A percentile compares a stretch with the other conserved stretches of the same genome.
Evolutionary conservation across 2,888 invertebrate genomes (phyloP).

Genomic region (Protodeltote pygarga): DNA sequence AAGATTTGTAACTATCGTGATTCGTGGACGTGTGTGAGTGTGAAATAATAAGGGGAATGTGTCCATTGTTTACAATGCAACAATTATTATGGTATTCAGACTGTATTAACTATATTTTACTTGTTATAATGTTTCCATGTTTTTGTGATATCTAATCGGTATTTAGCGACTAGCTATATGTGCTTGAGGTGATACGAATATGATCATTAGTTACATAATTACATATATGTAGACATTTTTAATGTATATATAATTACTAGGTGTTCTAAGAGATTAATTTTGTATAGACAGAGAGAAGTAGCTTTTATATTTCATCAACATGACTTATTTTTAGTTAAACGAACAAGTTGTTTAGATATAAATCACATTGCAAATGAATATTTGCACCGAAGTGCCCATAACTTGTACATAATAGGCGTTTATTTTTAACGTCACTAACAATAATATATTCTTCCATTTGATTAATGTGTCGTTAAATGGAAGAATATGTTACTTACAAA

Average conservation of each 20-base stretch:
- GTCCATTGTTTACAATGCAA: constrained; percentile 35
- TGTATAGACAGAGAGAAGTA: constrained; percentile 46
- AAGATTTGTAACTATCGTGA: constrained; percentile 46
- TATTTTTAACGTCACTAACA: constrained; percentile 50
- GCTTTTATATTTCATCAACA: constrained; percentile 54
- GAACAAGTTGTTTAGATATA: constrained; percentile 50
- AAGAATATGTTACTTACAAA: constrained; percentile 41
- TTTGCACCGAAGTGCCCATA: constrained; percentile 76
- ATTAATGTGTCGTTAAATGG: constrained; percentile 16
- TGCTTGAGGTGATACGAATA: constrained; percentile 34
- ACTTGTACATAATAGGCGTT: constrained; percentile 56
- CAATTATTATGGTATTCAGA: constrained; percentile 33
- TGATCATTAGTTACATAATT: constrained; percentile 42
- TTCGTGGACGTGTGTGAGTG: constrained; percentile 45
- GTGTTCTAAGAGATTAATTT: constrained; percentile 54
- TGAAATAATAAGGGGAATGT: constrained; percentile 16
- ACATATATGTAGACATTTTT: constrained; percentile 41
- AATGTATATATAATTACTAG: constrained; percentile 54
- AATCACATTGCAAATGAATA: constrained; percentile 59
- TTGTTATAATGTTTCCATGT: constrained; percentile 38
- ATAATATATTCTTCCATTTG: constrained; percentile 40
- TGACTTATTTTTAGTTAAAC: constrained; percentile 54
- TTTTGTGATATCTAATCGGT: constrained; percentile 57
- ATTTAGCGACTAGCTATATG: constrained; percentile 43
- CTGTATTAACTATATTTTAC: constrained; percentile 25